A percentile compares a stretch with the other conserved stretches of the same genome.
Evolutionary conservation across 2,888 invertebrate genomes (phyloP).

Genomic region (Troides oblongomaculatus): DNA sequence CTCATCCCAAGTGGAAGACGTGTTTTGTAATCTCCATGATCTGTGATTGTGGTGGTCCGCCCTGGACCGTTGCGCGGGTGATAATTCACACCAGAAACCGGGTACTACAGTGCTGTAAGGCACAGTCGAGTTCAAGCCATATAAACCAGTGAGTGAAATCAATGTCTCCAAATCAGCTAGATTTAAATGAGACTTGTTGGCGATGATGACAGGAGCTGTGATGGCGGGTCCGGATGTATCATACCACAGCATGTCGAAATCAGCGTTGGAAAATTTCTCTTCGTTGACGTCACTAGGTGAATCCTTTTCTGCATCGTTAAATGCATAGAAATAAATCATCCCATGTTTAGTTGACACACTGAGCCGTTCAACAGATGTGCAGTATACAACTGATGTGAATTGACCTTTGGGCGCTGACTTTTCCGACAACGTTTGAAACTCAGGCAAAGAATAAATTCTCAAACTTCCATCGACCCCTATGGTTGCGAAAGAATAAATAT

Average conservation of each 20-base stretch:
- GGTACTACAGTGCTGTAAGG: conserved; percentile 93
- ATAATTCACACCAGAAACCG: conserved; percentile 95
- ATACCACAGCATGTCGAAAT: conserved; percentile 68
- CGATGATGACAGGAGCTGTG: conserved; percentile 67
- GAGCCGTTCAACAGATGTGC: conserved; percentile 91
- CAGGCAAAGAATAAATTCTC: conserved; percentile 85
- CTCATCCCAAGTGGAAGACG: conserved; percentile 95
- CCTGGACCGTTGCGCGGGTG: conserved; percentile 93
- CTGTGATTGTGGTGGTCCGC: conserved; percentile 93
- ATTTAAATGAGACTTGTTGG: conserved; percentile 80
- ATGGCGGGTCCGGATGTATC: conserved; percentile 53
- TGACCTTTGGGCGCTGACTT: conserved; percentile 84
- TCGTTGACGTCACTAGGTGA: conserved; percentile 86
- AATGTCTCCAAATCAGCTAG: conserved; percentile 83
- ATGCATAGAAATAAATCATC: conserved; percentile 89
- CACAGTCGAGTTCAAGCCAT: conserved; percentile 77
- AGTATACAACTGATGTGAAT: conserved; percentile 91
- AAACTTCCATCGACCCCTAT: conserved; percentile 88
- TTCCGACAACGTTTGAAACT: conserved; percentile 84
- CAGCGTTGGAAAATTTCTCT: conserved; percentile 78
- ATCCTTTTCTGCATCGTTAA: conserved; percentile 86
- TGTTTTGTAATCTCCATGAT: conserved; percentile 93
- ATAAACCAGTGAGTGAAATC: conserved; percentile 88
- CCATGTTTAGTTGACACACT: conserved; percentile 91
- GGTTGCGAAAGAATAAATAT: conserved; percentile 83